Evolutionary conservation across 1,140 invertebrate genomes (phyloP), one percentile per base, ranked within the genome.

Genomic region (Trinorchestia longiramus): DNA sequence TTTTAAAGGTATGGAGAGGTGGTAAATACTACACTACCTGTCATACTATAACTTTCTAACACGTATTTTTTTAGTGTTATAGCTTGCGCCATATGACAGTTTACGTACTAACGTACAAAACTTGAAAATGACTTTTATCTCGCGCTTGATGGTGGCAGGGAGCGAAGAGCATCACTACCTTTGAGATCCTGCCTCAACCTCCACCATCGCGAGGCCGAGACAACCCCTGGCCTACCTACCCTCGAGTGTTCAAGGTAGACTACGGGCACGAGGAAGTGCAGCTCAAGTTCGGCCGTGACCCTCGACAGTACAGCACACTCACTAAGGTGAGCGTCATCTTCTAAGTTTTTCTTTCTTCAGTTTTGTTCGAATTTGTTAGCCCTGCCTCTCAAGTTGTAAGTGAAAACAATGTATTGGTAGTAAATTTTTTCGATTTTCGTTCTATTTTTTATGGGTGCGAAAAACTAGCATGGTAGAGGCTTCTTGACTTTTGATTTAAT

Each of bases 171-270:
- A 99, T 99, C 96, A 99, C 99, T 0, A 99, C 99, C 19, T 99
- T 99, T 97, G 99, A 99, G 98, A 99, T 99, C 97, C 97, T 99
- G 90, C 99, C 99, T 0, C 98, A 99, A 97, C 99, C 99, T 43
- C 98, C 99, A 87, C 97, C 98, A 36, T 98, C 97, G 44, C 98
- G 99, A 47, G 98, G 98, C 23, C 97, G 98, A 36, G 99, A 99
- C 97, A 99, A 99, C 97, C 99, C 99, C 15, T 99, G 99, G 99
- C 99, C 99, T 3, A 99, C 99, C 97, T 99, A 98, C 98, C 99
- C 99, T 0, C 98, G 99, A 97, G 98, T 99, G 17, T 99, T 99
- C 98, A 98, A 99, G 97, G 98, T 99, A 3, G 99, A 99, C 97
- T 99, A 99, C 97, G 99, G 99, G 0, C 99, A 99, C 97, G 99